These are phyloP conservation scores for Clarias gariepinus DNA, from an alignment of 2,113 vertebrate genomes.

Conservation along the genomic window DNA sequence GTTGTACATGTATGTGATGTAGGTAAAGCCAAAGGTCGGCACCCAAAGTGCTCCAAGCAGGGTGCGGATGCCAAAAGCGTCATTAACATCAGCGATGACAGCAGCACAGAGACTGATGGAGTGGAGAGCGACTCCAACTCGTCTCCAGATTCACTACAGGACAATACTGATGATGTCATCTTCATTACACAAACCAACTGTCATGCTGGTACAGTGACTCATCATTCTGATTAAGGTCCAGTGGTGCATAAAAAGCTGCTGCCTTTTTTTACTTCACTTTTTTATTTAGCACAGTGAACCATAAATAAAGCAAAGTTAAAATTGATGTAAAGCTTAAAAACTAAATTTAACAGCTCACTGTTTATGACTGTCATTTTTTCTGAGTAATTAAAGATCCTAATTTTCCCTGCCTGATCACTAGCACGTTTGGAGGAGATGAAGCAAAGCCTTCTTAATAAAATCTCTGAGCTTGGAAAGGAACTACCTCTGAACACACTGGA, in stretches of 20 bases:
- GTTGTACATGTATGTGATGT: neutral
- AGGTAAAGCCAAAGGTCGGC: conserved; percentile 83
- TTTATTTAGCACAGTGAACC: neutral
- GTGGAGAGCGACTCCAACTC: conserved; percentile 95
- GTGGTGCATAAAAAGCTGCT: neutral
- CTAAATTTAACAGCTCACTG: neutral
- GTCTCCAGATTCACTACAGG: conserved; percentile 88
- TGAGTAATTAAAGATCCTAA: neutral
- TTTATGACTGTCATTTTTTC: neutral
- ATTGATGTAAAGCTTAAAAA: neutral
- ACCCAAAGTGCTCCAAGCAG: conserved; percentile 74
- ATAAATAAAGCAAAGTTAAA: neutral
- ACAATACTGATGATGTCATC: conserved; percentile 88
- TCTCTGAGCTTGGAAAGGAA: conserved; percentile 85
- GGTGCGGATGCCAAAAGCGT: conserved; percentile 67
- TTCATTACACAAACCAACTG: conserved; percentile 78
- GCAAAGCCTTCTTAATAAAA: conserved; percentile 84
- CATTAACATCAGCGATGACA: conserved; percentile 92
- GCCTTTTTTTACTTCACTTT: neutral
- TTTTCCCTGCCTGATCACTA: conserved; percentile 50
- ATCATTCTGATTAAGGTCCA: neutral
- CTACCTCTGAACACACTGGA: conserved; percentile 97
- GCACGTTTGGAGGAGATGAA: conserved; percentile 86
- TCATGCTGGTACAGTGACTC: conserved; percentile 65
- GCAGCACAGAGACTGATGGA: conserved; percentile 90